Base-by-base conservation (phyloP, 2,888 invertebrate genomes). In the Drosophila mimetica region DNA sequence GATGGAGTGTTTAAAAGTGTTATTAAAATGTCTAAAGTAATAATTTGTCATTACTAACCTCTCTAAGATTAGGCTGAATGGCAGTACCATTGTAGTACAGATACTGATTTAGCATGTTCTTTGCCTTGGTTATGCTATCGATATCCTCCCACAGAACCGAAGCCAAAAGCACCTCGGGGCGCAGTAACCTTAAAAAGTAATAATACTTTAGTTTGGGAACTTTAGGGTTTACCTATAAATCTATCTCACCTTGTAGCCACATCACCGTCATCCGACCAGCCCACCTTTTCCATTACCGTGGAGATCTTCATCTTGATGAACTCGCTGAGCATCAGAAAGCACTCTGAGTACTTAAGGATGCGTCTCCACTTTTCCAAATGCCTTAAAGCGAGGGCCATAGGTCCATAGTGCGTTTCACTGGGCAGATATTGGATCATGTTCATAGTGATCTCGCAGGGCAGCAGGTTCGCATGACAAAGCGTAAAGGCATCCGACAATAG, bases 311-410 rank as follows among this genome's bases (percentile, higher is more conserved):
- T 88, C 79, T 92, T 92, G 20, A 92, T 90, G 64, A 91, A 92
- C 71, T 92, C 92, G 3, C 92, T 91, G 13, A 92, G 86, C 90
- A 92, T 91, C 1, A 92, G 79, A 65, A 92, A 92, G 57, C 92
- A 92, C 76, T 92, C 92, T 0, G 92, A 92, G 51, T 92, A 92
- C 74, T 92, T 92, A 2, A 92, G 75, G n/a, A 92, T 92, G n/a
- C 92, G 89, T 13, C 92, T 89, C 92, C 92, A 92, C 51, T 90
- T 91, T 64, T 92, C 92, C 52, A 92, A 74, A 59, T 92, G 91
- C 4, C 89, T 76, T 54, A 92, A 54, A 0, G 91, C 91, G 60
- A 91, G 74, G 0, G 91, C 86, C 85, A 92, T 89, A 0, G 92
- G 92, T 5, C 92, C 92, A 85, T 91, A 92, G 54, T 90, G 87